Evolutionary conservation across 2,113 vertebrate species (phyloP), one percentile per base, ranked within the genome.

Genomic region (Misgurnus mizolepis): DNA sequence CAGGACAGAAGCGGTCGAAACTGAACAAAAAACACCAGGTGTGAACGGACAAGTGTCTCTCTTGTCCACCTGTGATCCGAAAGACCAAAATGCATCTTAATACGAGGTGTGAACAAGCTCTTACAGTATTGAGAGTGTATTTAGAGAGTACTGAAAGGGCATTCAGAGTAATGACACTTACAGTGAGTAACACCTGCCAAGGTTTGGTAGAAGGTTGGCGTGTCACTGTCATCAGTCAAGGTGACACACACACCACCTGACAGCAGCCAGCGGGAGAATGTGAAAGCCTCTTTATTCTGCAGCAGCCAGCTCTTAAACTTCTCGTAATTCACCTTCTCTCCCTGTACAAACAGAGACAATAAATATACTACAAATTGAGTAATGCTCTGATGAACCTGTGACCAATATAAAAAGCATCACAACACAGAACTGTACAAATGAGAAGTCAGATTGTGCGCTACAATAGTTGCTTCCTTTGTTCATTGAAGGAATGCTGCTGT

Each of bases 191-290:
- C 98, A 75, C 98, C 98, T 79, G 98, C 97, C 82, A 99, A 92
- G 65, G 98, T 99, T 86, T 99, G 98, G 90, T 99, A 99, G 94
- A 99, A 99, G 82, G 98, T 99, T 68, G 98, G 98, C 17, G 98
- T 99, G 91, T 99, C 98, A 5, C 97, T 99, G 84, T 99, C 97
- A 77, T 99, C 97, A 0, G 98, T 98, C 81, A 99, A 96, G 0
- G 97, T 99, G 76, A 99, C 97, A 10, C 96, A 98, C 1, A 98
- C 95, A 60, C 97, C 96, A 78, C 95, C 96, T 3, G 97, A 98
- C 0, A 99, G 93, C 15, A 99, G 94, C 98, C 98, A 99, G 76
- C 98, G 93, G 83, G 98, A 98, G 87, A 99, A 94, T 0, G 97
- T 97, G 91, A 99, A 98, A 39, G 97, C 95, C 67, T 99, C 97